Base-by-base conservation (phyloP, 1,140 invertebrate species). In the Drosophila pseudoobscura region DNA sequence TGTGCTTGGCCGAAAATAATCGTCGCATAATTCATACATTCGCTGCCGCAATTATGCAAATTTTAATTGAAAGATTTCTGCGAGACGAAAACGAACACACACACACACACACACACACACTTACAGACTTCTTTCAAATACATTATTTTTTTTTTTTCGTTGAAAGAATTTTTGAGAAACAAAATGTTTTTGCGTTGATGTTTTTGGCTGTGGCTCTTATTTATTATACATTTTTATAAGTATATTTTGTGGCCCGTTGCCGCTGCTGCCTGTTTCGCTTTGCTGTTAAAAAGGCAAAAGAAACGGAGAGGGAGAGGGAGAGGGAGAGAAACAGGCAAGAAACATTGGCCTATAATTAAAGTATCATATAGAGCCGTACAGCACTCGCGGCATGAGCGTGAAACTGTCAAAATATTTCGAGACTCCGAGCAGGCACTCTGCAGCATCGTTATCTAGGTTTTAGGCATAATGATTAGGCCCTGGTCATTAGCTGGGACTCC, bases 321-420 rank as follows among this genome's bases (percentile, higher is more conserved):
- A 49, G 17, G 1, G 17, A 17, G 17, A 17, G 29, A 15, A 15
- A 68, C 43, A 68, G 64, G 22, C 44, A 52, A 49, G 44, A 51
- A 13, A 53, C 66, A 24, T 57, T 69, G 70, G 68, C 66, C 84
- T 88, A 88, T 88, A 88, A 88, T 88, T 88, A 88, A 88, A 83
- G 83, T 89, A 88, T 88, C 84, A 88, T 79, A 88, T 79, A 88
- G 78, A 88, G 78, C 84, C 79, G 83, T 79, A 88, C 76, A 88
- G 78, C 84, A 89, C 83, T 88, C 78, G 83, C 78, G 83, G 82
- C 70, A 75, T 82, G 75, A 53, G 83, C 83, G 85, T 89, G 78
- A 88, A 88, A 88, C 83, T 88, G 83, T 88, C 83, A 88, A 88
- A 88, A 88, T 83, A 87, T 87, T 87, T 87, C 58, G 64, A 39